Evolutionary conservation across 2,113 vertebrate genomes (phyloP).

Genomic region (Tautogolabrus adspersus): DNA sequence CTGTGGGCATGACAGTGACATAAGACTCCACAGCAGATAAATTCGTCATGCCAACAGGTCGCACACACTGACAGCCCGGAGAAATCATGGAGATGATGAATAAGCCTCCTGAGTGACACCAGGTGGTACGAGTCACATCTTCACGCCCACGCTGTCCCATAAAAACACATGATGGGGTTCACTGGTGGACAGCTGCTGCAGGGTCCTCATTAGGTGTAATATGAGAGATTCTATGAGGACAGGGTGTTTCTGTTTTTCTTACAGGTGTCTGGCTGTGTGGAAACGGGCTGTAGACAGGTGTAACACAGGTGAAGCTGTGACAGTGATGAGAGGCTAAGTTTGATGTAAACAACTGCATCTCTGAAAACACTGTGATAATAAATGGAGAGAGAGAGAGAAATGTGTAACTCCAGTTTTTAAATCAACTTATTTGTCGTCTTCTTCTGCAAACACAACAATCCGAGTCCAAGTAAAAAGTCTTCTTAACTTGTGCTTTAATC

Average conservation of each 20-base stretch:
- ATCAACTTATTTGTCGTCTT: not conserved
- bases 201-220: slow-evolving; percentile 53
- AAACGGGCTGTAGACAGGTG: not conserved
- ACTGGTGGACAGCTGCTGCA: slow-evolving; percentile 24
- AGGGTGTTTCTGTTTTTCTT: not conserved
- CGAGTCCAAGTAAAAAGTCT: not conserved
- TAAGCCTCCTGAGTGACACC: slow-evolving; percentile 48
- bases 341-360: not conserved
- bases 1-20: slow-evolving; percentile 40
- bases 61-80: slow-evolving; percentile 13
- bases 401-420: not conserved
- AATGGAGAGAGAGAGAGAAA: not conserved
- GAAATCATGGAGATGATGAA: slow-evolving; percentile 42
- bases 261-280: slow-evolving; percentile 4
- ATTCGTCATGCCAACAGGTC: slow-evolving; percentile 24
- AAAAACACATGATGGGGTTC: slow-evolving; percentile 30
- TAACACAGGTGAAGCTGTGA: slow-evolving; percentile 9
- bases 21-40: slow-evolving; percentile 1
- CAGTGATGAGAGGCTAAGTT: not conserved
- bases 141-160: slow-evolving; percentile 23
- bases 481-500: not conserved
- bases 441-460: not conserved
- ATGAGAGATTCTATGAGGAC: not conserved
- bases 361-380: not conserved
- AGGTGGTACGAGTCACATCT: slow-evolving; percentile 14